phyloP scores from a whole-genome alignment of 2,113 vertebrate species.

The Chionis minor region DNA sequence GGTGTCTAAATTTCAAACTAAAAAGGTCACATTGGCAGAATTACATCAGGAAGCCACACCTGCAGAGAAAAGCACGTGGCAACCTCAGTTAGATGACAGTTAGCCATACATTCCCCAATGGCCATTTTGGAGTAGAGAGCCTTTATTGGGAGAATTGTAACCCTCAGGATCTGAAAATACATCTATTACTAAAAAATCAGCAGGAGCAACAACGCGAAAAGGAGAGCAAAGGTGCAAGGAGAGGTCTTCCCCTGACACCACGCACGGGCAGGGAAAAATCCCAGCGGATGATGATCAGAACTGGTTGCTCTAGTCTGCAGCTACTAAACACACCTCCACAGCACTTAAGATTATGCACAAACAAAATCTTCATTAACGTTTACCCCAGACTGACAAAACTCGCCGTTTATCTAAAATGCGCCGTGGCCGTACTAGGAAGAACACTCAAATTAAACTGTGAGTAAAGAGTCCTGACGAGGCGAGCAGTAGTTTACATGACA shows the following conservation, averaged over 20 bases:
- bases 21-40: background rate
- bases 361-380: background rate
- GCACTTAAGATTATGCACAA: background rate
- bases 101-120: background rate
- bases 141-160: background rate
- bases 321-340: background rate
- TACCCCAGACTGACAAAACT: background rate
- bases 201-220: background rate
- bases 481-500: slow-evolving; percentile 5
- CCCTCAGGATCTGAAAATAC: background rate
- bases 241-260: background rate
- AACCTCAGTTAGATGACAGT: background rate
- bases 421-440: fast-evolving
- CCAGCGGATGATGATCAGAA: background rate
- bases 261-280: fast-evolving
- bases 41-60: background rate
- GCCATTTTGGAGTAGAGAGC: background rate
- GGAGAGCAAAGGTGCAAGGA: background rate
- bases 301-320: background rate
- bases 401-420: fast-evolving
- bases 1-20: background rate
- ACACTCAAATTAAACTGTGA: background rate
- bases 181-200: background rate
- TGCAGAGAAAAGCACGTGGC: background rate
- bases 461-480: background rate